Percentiles rank a stretch among this genome's conserved stretches.
Conservation (phyloP, 2,113 vertebrate species). For the Peucedramus taeniatus region DNA sequence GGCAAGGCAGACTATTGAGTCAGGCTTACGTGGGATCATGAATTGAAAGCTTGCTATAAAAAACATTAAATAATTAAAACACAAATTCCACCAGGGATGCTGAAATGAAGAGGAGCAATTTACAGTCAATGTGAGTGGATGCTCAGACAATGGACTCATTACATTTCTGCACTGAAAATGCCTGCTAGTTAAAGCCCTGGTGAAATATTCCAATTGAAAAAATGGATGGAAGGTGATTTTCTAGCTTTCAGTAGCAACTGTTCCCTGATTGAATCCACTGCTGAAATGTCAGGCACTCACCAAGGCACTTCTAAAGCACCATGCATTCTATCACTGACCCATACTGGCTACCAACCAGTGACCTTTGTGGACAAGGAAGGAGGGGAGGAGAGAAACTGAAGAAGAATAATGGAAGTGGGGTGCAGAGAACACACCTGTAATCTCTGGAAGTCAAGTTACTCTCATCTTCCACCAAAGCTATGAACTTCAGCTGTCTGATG, state of each 20-base stretch:
- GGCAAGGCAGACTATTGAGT: not conserved
- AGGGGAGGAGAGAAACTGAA: not conserved
- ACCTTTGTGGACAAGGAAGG: not conserved
- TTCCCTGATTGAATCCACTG: not conserved
- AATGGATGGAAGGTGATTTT: not conserved
- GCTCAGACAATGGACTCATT: conserved; percentile 16
- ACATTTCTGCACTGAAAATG: not conserved
- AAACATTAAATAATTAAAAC: not conserved
- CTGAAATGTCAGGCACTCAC: not conserved
- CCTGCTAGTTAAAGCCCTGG: not conserved
- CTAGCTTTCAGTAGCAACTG: not conserved
- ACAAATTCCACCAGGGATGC: conserved; percentile 16
- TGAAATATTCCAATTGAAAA: not conserved
- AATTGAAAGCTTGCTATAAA: not conserved
- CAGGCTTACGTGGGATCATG: not conserved
- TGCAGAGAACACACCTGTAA: not conserved
- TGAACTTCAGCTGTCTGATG: not conserved
- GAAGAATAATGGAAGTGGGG: not conserved
- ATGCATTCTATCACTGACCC: not conserved
- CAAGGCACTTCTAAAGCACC: not conserved
- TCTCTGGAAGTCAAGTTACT: not conserved
- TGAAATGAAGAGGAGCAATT: conserved; percentile 9
- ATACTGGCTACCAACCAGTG: not conserved
- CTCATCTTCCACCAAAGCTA: not conserved
- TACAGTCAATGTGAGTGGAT: not conserved